Evolutionary conservation across 2,797 vertebrate species (phyloP), one percentile per base, ranked within the genome.

Genomic region (Silurus lanzhouensis): DNA sequence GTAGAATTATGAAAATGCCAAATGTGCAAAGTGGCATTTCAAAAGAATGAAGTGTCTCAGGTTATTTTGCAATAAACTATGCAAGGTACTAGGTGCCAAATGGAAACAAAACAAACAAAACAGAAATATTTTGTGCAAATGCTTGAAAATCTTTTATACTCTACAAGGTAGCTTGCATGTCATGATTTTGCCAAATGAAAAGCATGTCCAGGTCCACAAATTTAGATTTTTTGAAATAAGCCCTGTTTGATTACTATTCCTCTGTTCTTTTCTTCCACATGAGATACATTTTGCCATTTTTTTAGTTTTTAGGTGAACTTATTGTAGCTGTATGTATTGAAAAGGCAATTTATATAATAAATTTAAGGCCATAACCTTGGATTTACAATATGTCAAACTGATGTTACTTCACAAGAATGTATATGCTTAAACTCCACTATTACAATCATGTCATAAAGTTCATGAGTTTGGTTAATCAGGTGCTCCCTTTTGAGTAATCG

Each of bases 1-100:
- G 63, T 27, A 63, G 46, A 79, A 63, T 85, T 80, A 72, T 72
- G 44, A 67, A 81, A 72, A 55, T 84, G 76, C 46, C 61, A 55
- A 38, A 64, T 60, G n/a, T 20, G 31, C 27, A 44, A 71, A 71
- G 75, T 84, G 38, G 57, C 52, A 63, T 71, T 19, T 66, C 14
- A 22, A 67, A 52, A 48, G 52, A 66, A 52, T 78, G 74, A 46
- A 70, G 55, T 2, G 15, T 48, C 25, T 76, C n/a, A 20, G 74
- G 15, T 10, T 58, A 31, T 61, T 22, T 61, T 22, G 19, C 6
- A 22, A 22, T 38, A 38, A 60, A 60, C 17, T 77, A 19, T 31
- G 27, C 55, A 61, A 31, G 76, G 38, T 38, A 22, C 57, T n/a
- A 22, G 55, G 60, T 22, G 13, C 58, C 55, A 17, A 38, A 77